These are phyloP conservation scores for Spinus olivaceus DNA, from an alignment of 2,797 vertebrate genomes.

Conservation along the genomic window DNA sequence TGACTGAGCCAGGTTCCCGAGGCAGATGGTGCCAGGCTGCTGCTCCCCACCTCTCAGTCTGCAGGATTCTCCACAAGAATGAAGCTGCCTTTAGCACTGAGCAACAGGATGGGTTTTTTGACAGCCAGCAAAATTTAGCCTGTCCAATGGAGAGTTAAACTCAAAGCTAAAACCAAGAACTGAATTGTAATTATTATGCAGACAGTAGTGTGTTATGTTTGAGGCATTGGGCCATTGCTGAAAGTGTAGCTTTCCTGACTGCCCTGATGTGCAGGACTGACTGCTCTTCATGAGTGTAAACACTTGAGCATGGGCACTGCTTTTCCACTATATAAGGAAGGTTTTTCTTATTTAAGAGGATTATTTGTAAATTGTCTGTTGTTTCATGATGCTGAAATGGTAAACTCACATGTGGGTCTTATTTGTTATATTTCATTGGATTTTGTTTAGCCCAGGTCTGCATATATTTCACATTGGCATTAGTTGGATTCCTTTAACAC, in stretches of 20 bases:
- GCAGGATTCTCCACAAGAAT: not conserved
- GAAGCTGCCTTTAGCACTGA: fast-evolving
- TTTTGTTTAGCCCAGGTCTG: not conserved
- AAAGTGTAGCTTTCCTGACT: not conserved
- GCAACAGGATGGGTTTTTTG: not conserved
- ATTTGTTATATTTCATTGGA: not conserved
- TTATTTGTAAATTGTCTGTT: not conserved
- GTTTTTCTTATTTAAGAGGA: not conserved
- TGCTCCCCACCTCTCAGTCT: fast-evolving
- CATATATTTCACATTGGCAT: not conserved
- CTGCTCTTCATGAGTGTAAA: not conserved
- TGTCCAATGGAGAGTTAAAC: not conserved
- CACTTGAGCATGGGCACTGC: not conserved
- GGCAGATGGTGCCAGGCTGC: fast-evolving
- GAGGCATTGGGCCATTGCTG: not conserved
- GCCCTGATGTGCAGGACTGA: not conserved
- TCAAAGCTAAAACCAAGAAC: not conserved
- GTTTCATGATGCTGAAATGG: not conserved
- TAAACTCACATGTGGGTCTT: not conserved
- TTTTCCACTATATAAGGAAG: not conserved
- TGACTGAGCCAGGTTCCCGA: not conserved
- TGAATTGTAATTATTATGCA: not conserved
- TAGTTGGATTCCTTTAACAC: not conserved
- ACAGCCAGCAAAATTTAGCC: not conserved
- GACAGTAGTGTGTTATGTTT: not conserved